Base-by-base conservation (phyloP, 1,140 invertebrate genomes). In the Melipona quadrifasciata region DNA sequence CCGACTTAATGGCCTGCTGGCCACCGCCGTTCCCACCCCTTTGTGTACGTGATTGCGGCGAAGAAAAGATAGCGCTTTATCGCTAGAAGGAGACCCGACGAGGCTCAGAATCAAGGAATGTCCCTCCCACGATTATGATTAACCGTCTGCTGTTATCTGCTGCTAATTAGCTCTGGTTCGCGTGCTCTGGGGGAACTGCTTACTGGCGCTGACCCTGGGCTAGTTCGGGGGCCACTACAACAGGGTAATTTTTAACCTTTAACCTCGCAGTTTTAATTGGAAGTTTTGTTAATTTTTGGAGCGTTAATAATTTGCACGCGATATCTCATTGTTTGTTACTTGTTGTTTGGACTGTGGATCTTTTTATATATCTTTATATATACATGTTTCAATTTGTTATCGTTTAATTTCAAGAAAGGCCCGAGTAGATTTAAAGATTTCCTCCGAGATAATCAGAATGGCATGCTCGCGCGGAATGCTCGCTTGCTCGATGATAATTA, bases 1-100 rank as follows among this genome's bases (percentile, higher is more conserved):
- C 78, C 81, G 82, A 71, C 82, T 79, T 83, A 83, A 83, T 78
- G 82, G 73, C 55, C 21, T 27, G 64, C 81, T 24, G 51, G n/a
- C 55, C 68, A 58, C 55, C 78, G 17, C 24, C 16, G 21, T 34
- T 55, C 14, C 55, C 39, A 19, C 47, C 61, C 70, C n/a, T 67
- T 67, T 67, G 51, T 57, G 61, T 47, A 67, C 61, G 51, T 39
- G 80, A 82, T 76, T 24, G 27, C 27, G 24, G 21, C 24, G 11
- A 14, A 65, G 53, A 65, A 74, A 81, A 58, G 64, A 78, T 58
- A 80, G 21, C 34, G 16, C n/a, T 70, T 58, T 58, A 71, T 80
- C 34, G 31, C 8, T 47, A 47, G 39, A 0, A 5, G 47, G 19
- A 12, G 17, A 65, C 27, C n/a, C 27, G 16, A 61, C 58, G 31